Base-by-base conservation (phyloP, 2,888 invertebrate genomes). In the Tribolium freemani region DNA sequence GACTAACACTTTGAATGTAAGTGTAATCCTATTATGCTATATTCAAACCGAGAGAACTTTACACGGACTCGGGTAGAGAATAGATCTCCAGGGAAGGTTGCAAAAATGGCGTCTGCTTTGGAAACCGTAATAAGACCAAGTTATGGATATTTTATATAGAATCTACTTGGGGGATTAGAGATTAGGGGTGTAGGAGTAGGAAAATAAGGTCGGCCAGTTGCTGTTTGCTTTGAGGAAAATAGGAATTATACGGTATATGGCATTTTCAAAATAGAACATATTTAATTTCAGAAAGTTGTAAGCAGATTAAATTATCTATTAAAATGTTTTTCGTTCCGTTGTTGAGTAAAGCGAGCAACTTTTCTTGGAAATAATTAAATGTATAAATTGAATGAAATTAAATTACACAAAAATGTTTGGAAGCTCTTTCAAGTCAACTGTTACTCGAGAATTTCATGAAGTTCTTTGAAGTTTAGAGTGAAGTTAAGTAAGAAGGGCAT, bases 51-150 rank as follows among this genome's bases (percentile, higher is more conserved):
- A 9, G 16, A 60, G 8, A 60, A 48, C 48, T 60, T 60, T 30
- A 45, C 26, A 48, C 26, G 8, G 60, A 58, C 45, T 11, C 46
- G 60, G 48, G 60, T 20, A 8, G 26, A 30, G 44, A 63, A 51
- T 51, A 63, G 63, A 51, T 50, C 63, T 63, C 63, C 30, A 8
- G 63, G 38, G 63, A 63, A 8, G 13, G 2, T 31, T 9, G n/a
- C 31, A 63, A 38, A 63, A 63, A 63, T 63, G 63, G 63, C 50
- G 50, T 9, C 63, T 48, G 50, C 50, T 50, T 63, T 50, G 50
- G 50, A 63, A 63, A 63, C 63, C 63, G 38, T 38, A 63, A 60
- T 60, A 60, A 60, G 48, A 46, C 57, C 26, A 11, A 63, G 51
- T 51, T 50, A 63, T 51, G 50, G 50, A 63, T 63, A 63, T 63